phyloP scores from a whole-genome alignment of 2,797 vertebrate species.

The Bradypus variegatus region DNA sequence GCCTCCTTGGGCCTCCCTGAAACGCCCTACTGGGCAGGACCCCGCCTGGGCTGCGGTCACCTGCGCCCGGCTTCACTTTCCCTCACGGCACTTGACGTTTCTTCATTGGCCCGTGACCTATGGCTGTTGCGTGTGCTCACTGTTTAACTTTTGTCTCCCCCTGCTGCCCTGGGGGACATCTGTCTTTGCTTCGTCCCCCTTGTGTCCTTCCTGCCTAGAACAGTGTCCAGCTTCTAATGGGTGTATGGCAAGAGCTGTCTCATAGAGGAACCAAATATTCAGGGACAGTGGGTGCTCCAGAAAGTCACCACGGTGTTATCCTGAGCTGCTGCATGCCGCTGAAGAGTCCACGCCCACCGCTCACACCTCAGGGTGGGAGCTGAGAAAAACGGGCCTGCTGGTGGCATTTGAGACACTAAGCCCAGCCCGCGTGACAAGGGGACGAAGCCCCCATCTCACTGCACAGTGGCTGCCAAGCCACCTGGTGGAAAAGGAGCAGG shows the following conservation, averaged over 20 bases:
- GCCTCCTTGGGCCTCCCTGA: too few species aligned
- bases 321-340: rapidly evolving
- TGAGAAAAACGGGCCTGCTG: not conserved
- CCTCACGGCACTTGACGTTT: not conserved
- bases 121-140: not conserved
- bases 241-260: rapidly evolving
- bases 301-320: not conserved
- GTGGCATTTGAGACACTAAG: not conserved
- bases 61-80: not conserved
- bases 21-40: too few species aligned
- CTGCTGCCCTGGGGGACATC: too few species aligned
- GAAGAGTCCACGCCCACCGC: rapidly evolving
- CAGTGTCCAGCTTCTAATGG: rapidly evolving
- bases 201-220: not conserved
- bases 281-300: not conserved
- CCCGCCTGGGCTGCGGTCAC: not conserved
- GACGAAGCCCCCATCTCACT: not conserved
- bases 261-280: rapidly evolving
- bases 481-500: not conserved
- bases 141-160: not conserved
- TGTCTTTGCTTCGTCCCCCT: not conserved
- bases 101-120: not conserved
- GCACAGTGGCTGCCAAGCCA: not conserved
- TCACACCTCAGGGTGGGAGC: not conserved
- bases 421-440: rapidly evolving